These are phyloP conservation scores for Chrosomus eos DNA, from an alignment of 2,797 vertebrate species.

Conservation along the genomic window DNA sequence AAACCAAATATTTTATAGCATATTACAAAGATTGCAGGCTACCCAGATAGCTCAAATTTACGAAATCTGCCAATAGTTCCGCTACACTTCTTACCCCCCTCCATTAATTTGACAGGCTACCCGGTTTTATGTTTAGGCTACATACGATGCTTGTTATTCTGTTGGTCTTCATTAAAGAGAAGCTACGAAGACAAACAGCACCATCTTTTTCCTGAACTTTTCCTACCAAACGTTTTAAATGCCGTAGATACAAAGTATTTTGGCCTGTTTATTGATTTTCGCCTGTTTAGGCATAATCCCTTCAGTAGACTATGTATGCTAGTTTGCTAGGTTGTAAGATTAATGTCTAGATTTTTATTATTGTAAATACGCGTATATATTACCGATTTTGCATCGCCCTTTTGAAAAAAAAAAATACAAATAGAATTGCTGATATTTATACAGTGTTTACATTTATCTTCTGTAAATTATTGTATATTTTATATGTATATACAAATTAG, in stretches of 20 bases:
- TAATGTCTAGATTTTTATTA: conserved; percentile 61
- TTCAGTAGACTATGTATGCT: conserved; percentile 48
- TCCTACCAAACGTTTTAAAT: not conserved
- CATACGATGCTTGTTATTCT: conserved; percentile 3
- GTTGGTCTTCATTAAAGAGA: not conserved
- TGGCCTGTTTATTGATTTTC: conserved; percentile 34
- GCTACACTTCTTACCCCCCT: not conserved
- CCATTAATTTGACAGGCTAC: not conserved
- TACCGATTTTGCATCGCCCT: conserved; percentile 66
- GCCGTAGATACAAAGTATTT: not conserved
- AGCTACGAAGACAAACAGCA: not conserved
- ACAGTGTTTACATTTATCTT: conserved; percentile 62
- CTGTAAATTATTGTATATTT: conserved; percentile 65
- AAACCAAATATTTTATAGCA: conserved; percentile 27
- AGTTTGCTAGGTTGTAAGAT: conserved; percentile 56
- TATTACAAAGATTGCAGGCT: conserved; percentile 15
- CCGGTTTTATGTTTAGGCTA: not conserved
- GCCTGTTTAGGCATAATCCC: conserved; percentile 41
- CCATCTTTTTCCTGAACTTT: not conserved
- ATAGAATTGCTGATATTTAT: conserved; percentile 64
- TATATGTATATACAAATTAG: conserved; percentile 61
- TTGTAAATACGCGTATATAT: conserved; percentile 68
- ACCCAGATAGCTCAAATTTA: not conserved
- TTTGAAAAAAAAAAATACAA: conserved; percentile 53
- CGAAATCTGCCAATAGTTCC: not conserved